phyloP scores from a whole-genome alignment of 2,113 vertebrate species.

The Gymnorhina tibicen region DNA sequence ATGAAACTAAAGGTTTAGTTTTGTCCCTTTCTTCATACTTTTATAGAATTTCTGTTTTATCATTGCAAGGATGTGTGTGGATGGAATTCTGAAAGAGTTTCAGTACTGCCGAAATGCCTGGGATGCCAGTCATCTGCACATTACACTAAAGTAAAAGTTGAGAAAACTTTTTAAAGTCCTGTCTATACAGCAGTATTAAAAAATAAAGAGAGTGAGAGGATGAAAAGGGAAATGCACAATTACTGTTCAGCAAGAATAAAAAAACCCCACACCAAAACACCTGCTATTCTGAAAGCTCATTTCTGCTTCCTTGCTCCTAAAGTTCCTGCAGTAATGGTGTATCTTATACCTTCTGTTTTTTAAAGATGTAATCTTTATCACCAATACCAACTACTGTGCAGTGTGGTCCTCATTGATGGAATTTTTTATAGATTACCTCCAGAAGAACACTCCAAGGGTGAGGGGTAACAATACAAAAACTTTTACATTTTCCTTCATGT shows the following conservation, averaged over 20 bases:
- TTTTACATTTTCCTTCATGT: not conserved
- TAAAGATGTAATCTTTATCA: conserved; percentile 45
- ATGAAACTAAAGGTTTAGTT: conserved; percentile 43
- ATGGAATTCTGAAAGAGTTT: conserved; percentile 50
- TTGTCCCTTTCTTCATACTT: not conserved
- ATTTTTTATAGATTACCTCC: conserved; percentile 34
- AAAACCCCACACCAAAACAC: fast-evolving
- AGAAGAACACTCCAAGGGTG: not conserved
- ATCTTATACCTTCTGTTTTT: conserved; percentile 17
- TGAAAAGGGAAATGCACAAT: not conserved
- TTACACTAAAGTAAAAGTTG: conserved; percentile 27
- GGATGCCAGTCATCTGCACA: not conserved
- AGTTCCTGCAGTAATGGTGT: not conserved
- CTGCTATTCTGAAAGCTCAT: not conserved
- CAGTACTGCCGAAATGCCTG: not conserved
- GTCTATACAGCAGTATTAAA: not conserved
- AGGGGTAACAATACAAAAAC: not conserved
- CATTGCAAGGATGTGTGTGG: not conserved
- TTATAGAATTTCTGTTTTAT: conserved; percentile 35
- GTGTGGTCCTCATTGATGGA: conserved; percentile 20
- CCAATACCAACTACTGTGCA: conserved; percentile 31
- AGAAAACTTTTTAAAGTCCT: conserved; percentile 15
- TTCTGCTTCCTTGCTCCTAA: conserved; percentile 27
- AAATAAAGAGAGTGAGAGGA: not conserved
- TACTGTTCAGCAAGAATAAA: not conserved